These are phyloP conservation scores for Podargus strigoides DNA, from an alignment of 2,797 vertebrate species.

Conservation along the genomic window DNA sequence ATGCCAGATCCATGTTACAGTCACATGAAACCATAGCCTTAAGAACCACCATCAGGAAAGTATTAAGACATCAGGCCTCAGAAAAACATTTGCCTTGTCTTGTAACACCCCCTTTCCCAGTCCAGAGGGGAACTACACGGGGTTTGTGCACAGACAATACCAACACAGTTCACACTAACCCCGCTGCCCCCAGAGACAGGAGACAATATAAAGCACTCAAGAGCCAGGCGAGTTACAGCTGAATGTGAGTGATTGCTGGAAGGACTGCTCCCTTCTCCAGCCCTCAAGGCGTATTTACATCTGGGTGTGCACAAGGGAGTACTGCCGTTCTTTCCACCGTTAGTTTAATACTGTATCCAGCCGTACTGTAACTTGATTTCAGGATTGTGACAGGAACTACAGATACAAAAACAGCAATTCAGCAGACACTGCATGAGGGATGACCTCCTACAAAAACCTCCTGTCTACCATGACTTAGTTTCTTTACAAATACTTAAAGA, in stretches of 20 bases:
- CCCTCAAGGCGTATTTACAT: background rate
- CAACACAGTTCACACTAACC: background rate
- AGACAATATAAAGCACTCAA: background rate
- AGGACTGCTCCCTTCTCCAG: background rate
- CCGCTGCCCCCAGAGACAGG: background rate
- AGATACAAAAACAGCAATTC: background rate
- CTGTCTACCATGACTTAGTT: background rate
- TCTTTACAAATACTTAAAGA: background rate
- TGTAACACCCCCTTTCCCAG: background rate
- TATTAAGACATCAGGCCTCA: background rate
- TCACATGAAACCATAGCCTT: background rate
- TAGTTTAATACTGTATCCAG: background rate
- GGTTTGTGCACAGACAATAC: background rate
- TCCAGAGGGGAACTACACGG: background rate
- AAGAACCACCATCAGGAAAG: background rate
- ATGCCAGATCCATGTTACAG: background rate
- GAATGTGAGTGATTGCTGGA: too few relatives aligned
- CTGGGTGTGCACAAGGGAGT: background rate
- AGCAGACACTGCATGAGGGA: background rate
- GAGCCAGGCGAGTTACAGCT: background rate
- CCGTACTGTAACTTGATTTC: background rate
- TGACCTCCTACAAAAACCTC: background rate
- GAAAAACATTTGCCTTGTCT: background rate
- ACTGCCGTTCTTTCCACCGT: background rate
- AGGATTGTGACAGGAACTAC: background rate